phyloP scores from a whole-genome alignment of 2,113 vertebrate species.

The Gymnocephalus cernua region DNA sequence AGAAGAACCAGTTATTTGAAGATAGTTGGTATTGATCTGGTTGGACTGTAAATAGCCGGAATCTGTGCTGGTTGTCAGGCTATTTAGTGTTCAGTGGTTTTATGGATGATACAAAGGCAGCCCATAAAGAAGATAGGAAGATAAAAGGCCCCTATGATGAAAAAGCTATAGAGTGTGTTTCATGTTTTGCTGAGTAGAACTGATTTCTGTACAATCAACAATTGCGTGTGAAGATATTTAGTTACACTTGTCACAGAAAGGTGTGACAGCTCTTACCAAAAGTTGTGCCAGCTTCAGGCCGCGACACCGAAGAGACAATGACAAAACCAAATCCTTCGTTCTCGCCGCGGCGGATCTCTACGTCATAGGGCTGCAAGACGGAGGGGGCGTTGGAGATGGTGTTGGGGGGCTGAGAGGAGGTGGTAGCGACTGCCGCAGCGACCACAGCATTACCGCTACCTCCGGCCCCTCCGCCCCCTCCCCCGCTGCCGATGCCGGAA shows the following conservation, averaged over 20 bases:
- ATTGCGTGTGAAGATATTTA: not conserved
- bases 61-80: slow-evolving; percentile 54
- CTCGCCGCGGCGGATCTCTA: slow-evolving; percentile 95
- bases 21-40: slow-evolving; percentile 68
- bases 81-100: slow-evolving; percentile 49
- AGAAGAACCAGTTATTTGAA: slow-evolving; percentile 67
- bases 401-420: slow-evolving; percentile 84
- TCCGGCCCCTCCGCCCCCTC: slow-evolving; percentile 80
- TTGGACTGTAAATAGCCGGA: slow-evolving; percentile 68
- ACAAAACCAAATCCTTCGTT: slow-evolving; percentile 98
- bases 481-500: slow-evolving; percentile 91
- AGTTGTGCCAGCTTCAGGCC: slow-evolving; percentile 95
- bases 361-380: slow-evolving; percentile 92
- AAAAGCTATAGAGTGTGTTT: slow-evolving; percentile 49
- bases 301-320: slow-evolving; percentile 97
- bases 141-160: slow-evolving; percentile 57
- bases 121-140: slow-evolving; percentile 44
- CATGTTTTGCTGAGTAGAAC: slow-evolving; percentile 45
- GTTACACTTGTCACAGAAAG: not conserved
- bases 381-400: slow-evolving; percentile 38
- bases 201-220: not conserved
- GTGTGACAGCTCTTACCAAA: slow-evolving; percentile 89
- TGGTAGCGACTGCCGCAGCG: not conserved
- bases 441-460: slow-evolving; percentile 84
- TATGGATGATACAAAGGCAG: slow-evolving; percentile 48